These are phyloP conservation scores for Oscheius myriophilus DNA, from an alignment of 2,888 invertebrate species.

Conservation along the genomic window DNA sequence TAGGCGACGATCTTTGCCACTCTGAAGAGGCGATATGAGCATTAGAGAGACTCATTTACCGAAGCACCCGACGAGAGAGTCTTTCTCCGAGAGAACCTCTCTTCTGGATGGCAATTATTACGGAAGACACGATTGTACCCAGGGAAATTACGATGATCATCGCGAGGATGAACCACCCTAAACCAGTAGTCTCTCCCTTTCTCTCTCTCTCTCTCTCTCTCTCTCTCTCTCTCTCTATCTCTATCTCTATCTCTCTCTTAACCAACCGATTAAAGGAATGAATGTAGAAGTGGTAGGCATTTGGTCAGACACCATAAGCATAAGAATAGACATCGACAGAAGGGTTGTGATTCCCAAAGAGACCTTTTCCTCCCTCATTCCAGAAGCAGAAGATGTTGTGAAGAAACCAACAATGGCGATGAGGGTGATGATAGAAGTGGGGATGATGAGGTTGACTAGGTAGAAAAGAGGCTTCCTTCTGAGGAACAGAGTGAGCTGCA, in stretches of 20 bases:
- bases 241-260: background rate
- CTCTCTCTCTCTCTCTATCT: too few relatives aligned
- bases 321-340: constrained; percentile 73
- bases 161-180: constrained; percentile 74
- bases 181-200: constrained; percentile 23
- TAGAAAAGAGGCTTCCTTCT: constrained; percentile 70
- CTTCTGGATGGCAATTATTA: constrained; percentile 74
- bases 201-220: too few relatives aligned
- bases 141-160: constrained; percentile 74
- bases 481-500: constrained; percentile 64
- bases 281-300: constrained; percentile 74
- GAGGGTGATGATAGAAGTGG: constrained; percentile 69
- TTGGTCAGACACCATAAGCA: constrained; percentile 73
- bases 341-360: constrained; percentile 73
- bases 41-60: constrained; percentile 20
- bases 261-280: constrained; percentile 73
- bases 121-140: constrained; percentile 73
- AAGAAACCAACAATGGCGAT: constrained; percentile 72
- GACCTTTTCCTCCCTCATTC: constrained; percentile 73
- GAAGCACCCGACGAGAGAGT: constrained; percentile 56
- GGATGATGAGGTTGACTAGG: constrained; percentile 69
- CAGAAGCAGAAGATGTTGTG: constrained; percentile 72
- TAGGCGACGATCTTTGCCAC: constrained; percentile 60
- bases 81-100: constrained; percentile 67
- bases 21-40: constrained; percentile 38